Conservation (phyloP, 1,140 invertebrate genomes). For the Ips nitidus region DNA sequence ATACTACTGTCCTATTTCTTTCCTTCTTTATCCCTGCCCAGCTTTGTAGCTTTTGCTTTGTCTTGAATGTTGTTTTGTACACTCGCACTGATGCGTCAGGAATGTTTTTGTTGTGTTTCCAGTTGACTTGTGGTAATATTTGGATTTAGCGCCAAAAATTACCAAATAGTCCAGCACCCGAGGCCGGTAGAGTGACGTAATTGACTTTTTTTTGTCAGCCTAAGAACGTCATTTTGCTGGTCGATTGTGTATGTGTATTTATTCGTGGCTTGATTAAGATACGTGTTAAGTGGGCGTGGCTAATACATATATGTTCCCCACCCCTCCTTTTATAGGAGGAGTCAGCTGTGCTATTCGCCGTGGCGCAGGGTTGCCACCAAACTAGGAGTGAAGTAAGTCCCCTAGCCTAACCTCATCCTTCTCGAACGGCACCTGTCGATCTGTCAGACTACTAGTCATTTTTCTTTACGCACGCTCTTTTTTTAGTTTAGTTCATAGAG, state of each 20-base stretch:
- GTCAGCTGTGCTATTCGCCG: slow-evolving; percentile 78
- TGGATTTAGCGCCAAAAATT: too few species aligned
- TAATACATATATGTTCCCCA: slow-evolving; percentile 53
- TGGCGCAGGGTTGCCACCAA: slow-evolving; percentile 89
- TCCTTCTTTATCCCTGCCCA: slow-evolving; percentile 32
- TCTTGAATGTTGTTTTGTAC: slow-evolving; percentile 16
- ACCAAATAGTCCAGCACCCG: too few species aligned
- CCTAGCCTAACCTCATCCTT: slow-evolving; percentile 40
- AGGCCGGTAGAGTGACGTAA: too few species aligned
- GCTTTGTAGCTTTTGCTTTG: slow-evolving; percentile 42
- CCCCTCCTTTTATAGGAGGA: slow-evolving; percentile 59
- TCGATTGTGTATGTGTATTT: slow-evolving; percentile 10
- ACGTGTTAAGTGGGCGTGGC: slow-evolving; percentile 41
- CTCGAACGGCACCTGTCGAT: background rate
- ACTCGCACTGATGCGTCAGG: slow-evolving; percentile 29
- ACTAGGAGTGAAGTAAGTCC: slow-evolving; percentile 90
- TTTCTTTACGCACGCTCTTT: slow-evolving; percentile 11
- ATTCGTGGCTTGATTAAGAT: slow-evolving; percentile 10
- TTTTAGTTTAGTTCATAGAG: background rate
- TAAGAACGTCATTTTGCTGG: background rate
- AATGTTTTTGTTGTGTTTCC: slow-evolving; percentile 17
- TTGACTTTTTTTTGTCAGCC: too few species aligned
- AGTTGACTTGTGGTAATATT: too few species aligned
- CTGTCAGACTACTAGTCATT: slow-evolving; percentile 4
- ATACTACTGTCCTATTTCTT: slow-evolving; percentile 24